Percentiles rank a stretch among this genome's conserved stretches.
phyloP scores from a whole-genome alignment of 2,888 invertebrate species.

The Synergus itoensis region DNA sequence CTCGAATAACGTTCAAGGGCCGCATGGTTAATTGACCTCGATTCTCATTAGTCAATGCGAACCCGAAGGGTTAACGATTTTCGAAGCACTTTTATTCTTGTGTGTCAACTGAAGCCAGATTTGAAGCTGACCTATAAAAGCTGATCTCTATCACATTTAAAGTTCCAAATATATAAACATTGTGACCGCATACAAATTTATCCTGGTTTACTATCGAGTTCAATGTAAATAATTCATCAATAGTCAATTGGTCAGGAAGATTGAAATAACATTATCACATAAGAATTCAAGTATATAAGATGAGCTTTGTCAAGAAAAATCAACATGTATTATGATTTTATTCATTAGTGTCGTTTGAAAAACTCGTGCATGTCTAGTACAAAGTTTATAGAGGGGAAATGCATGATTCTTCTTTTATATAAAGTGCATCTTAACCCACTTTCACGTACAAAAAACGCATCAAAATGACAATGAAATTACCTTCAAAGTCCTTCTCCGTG shows the following conservation, averaged over 20 bases:
- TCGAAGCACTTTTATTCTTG: slow-evolving; percentile 70
- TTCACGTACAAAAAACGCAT: slow-evolving; percentile 19
- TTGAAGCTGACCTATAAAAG: slow-evolving; percentile 66
- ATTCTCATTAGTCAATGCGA: slow-evolving; percentile 56
- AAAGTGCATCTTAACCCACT: too few relatives aligned
- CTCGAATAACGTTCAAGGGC: slow-evolving; percentile 57
- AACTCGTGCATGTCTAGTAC: too few relatives aligned
- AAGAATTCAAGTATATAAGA: too few relatives aligned
- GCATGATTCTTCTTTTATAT: too few relatives aligned
- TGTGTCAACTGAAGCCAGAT: slow-evolving; percentile 71
- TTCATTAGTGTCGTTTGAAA: too few relatives aligned
- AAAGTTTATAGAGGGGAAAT: too few relatives aligned
- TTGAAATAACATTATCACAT: too few relatives aligned
- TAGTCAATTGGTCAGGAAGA: too few relatives aligned
- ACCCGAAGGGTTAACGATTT: slow-evolving; percentile 71
- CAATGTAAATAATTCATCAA: too few relatives aligned
- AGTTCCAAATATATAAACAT: background rate
- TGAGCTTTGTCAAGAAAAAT: too few relatives aligned
- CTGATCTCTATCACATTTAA: slow-evolving; percentile 49
- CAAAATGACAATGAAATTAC: slow-evolving; percentile 77
- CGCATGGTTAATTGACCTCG: slow-evolving; percentile 57
- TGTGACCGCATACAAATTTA: background rate
- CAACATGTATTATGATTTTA: too few relatives aligned
- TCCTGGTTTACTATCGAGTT: too few relatives aligned
- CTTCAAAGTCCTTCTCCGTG: slow-evolving; percentile 91